Evolutionary conservation across 92 coral and sea anemone species (phyloP).

Genomic region (Siderastrea siderea): DNA sequence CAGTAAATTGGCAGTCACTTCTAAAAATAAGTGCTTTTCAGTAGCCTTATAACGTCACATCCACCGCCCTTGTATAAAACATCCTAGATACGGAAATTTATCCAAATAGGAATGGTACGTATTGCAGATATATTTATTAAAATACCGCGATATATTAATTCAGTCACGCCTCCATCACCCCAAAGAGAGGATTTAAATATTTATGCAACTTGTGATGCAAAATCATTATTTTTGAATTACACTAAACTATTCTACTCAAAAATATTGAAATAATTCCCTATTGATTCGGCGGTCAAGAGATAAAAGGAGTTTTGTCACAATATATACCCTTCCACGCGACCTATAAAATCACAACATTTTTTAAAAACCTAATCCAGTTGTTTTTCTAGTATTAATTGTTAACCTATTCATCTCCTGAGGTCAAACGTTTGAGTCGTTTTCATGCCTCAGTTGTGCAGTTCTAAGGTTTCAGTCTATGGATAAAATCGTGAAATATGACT

Average conservation of each 20-base stretch:
- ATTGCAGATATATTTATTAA: too few species aligned
- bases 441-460: not conserved
- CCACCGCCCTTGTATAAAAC: not conserved
- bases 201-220: constrained; percentile 10
- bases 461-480: too few species aligned
- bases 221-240: not conserved
- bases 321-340: not conserved
- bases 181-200: not conserved
- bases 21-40: not conserved
- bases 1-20: not conserved
- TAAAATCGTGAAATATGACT: too few species aligned
- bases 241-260: not conserved
- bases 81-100: not conserved
- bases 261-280: not conserved
- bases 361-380: not conserved
- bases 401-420: not conserved
- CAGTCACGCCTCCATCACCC: not conserved
- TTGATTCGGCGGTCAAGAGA: not conserved
- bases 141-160: not conserved
- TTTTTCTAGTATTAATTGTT: not conserved
- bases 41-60: not conserved
- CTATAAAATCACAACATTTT: not conserved
- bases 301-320: not conserved
- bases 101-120: not conserved
- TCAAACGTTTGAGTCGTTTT: not conserved